Conservation (phyloP, 2,888 invertebrate genomes). For the Sabatieria punctata region DNA sequence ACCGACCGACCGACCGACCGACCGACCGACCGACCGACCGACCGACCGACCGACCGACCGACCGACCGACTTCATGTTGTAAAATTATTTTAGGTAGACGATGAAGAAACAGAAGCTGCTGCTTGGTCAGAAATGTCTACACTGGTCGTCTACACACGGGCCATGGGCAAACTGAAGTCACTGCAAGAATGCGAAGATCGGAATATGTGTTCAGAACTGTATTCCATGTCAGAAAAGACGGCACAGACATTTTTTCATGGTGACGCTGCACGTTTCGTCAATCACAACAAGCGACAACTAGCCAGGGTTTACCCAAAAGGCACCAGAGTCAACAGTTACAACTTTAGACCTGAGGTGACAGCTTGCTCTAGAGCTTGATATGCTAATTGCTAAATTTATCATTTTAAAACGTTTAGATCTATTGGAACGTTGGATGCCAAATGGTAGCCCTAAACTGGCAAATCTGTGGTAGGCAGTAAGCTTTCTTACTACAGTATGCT, state of each 20-base stretch:
- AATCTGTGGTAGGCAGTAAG: conserved; percentile 65
- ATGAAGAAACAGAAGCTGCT: too few relatives aligned
- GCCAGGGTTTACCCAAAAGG: conserved; percentile 90
- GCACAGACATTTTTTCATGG: conserved; percentile 69
- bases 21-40: too few relatives aligned
- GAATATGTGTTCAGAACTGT: conserved; percentile 88
- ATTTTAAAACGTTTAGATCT: conserved; percentile 52
- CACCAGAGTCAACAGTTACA: too few relatives aligned
- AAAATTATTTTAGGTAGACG: too few relatives aligned
- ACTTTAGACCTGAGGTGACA: too few relatives aligned
- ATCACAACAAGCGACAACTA: conserved; percentile 76
- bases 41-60: too few relatives aligned
- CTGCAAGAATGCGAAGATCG: conserved; percentile 79
- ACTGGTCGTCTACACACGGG: conserved; percentile 91
- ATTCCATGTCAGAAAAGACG: conserved; percentile 92
- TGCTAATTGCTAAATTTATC: too few relatives aligned
- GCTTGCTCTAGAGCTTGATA: too few relatives aligned
- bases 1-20: too few relatives aligned
- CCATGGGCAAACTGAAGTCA: conserved; percentile 54
- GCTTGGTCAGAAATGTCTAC: conserved; percentile 60
- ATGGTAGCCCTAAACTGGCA: conserved; percentile 90
- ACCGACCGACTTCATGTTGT: too few relatives aligned
- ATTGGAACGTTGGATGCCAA: conserved; percentile 98
- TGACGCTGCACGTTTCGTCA: conserved; percentile 77
- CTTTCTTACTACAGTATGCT: too few relatives aligned